Evolutionary conservation across 2,797 vertebrate species (phyloP), one percentile per base, ranked within the genome.

Genomic region (Acanthornis magna): DNA sequence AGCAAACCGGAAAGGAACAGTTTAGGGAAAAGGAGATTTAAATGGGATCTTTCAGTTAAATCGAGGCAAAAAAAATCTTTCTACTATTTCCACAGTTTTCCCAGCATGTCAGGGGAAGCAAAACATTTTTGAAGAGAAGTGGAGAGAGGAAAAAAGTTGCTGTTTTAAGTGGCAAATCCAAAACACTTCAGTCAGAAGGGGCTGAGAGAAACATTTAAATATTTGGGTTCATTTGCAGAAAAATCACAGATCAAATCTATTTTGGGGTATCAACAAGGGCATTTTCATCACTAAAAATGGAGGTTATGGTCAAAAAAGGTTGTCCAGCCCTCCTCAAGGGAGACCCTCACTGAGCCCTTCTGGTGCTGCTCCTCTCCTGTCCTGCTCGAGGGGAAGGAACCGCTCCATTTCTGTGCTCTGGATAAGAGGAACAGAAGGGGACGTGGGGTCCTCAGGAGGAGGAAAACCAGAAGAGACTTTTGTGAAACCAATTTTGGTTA

Each of bases 401-500:
- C 0, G 4, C 30, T 62, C 66, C 32, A 0, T 16, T 15, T 34
- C 19, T 0, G 0, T 2, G 30, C 9, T 20, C n/a, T 2, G 5
- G 50, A 2, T 0, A 8, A 68, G 57, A 29, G 57, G 61, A 15
- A 36, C 20, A 17, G 45, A 13, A 36, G 10, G 25, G 60, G 23
- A 3, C 18, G 3, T 7, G 40, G 26, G 29, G n/a, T 23, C 51
- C 70, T 70, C 77, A 67, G 50, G 16, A 66, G 45, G 23, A 34
- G n/a, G 27, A 34, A 65, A 78, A 82, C 10, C 18, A 43, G 40
- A 16, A 14, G 27, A 72, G 23, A 2, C 48, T 40, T 26, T 30
- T 19, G 48, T n/a, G 5, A 57, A 84, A 61, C 67, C 68, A 13
- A 21, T 82, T 79, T 47, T n/a, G 78, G 57, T 88, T 15, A n/a